Evolutionary conservation across 2,113 vertebrate species (phyloP).

Genomic region (Nanorana parkeri): DNA sequence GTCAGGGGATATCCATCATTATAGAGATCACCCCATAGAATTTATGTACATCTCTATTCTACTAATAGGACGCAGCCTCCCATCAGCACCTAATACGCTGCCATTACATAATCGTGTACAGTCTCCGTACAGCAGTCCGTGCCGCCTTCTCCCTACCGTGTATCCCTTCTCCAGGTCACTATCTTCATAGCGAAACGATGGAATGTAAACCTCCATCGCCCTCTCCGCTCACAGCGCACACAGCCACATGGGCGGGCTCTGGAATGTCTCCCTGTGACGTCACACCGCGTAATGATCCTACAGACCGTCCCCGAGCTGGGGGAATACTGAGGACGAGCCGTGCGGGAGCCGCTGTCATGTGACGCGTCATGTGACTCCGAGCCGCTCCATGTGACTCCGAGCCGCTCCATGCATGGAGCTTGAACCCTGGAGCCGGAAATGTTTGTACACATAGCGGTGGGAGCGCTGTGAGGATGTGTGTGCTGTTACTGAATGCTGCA

Average conservation of each 20-base stretch:
- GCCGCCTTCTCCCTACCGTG: constrained; percentile 82
- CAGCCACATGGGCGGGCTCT: constrained; percentile 34
- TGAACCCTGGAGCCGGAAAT: not conserved
- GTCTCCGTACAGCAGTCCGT: not conserved
- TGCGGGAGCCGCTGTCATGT: not conserved
- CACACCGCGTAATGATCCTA: not conserved
- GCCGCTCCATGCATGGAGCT: too few species aligned
- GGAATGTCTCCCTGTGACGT: constrained; percentile 39
- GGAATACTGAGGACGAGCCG: not conserved
- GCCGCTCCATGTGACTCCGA: not conserved
- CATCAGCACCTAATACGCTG: too few species aligned
- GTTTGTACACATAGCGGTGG: not conserved
- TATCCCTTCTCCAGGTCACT: constrained; percentile 87
- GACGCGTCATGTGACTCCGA: constrained; percentile 22
- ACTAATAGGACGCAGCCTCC: too few species aligned
- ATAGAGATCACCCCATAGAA: too few species aligned
- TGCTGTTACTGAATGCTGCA: too few species aligned
- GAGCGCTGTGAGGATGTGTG: too few species aligned
- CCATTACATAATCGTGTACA: too few species aligned
- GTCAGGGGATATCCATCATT: too few species aligned
- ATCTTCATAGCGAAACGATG: constrained; percentile 92
- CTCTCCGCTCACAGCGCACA: constrained; percentile 29
- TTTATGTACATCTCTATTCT: too few species aligned
- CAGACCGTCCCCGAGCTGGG: not conserved
- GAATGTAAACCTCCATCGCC: constrained; percentile 85